Percentiles rank a stretch among this genome's conserved stretches.
These are phyloP conservation scores for Tigriopus japonicus DNA, from an alignment of 1,140 invertebrate genomes.

Conservation along the genomic window DNA sequence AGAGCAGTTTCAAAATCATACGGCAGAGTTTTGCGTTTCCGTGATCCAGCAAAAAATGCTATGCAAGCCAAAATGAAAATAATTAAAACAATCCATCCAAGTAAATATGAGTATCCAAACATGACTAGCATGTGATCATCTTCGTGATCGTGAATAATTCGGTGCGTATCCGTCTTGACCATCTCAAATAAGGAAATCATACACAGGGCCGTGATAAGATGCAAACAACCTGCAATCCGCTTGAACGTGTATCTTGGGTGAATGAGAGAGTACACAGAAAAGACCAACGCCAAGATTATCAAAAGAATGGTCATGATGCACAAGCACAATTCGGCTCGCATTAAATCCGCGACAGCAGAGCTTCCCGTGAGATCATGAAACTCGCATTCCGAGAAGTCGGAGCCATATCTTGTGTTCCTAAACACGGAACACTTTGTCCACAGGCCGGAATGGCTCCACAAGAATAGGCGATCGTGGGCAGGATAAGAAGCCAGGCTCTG, in stretches of 20 bases:
- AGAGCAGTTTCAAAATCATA: too few relatives aligned
- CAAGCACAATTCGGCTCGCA: background rate
- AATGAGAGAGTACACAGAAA: background rate
- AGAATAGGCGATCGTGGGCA: background rate
- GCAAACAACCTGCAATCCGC: background rate
- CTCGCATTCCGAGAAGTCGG: background rate
- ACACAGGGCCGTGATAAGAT: background rate
- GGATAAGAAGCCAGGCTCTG: background rate
- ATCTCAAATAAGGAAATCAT: background rate
- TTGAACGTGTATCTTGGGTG: background rate
- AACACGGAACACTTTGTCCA: background rate
- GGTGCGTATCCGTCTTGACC: background rate
- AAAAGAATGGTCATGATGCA: background rate
- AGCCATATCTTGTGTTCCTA: too few relatives aligned
- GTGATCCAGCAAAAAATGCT: background rate
- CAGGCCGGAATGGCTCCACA: slow-evolving; percentile 5
- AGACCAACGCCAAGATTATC: background rate
- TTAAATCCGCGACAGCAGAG: background rate
- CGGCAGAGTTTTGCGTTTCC: background rate
- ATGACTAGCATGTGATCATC: background rate
- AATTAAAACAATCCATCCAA: background rate
- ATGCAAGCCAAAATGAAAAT: background rate
- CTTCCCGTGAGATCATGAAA: background rate
- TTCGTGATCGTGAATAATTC: slow-evolving; percentile 2
- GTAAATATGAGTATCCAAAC: background rate